These are phyloP conservation scores for Solenodon paradoxus DNA, from an alignment of 2,113 vertebrate species.

Conservation along the genomic window DNA sequence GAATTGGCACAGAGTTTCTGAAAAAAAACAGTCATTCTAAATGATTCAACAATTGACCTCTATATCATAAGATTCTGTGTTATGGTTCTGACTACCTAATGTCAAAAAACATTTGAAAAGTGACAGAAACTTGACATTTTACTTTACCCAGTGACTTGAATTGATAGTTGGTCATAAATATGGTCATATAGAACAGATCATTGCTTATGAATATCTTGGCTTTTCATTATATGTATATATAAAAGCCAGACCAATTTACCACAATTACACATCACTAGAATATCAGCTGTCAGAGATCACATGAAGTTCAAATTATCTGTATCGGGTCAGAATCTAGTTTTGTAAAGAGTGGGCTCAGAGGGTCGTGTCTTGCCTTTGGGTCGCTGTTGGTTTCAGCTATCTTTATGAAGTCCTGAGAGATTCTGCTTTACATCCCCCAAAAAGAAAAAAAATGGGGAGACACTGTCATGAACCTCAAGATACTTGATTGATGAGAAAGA, in stretches of 20 bases:
- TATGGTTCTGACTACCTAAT: not conserved
- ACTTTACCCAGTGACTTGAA: not conserved
- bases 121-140: not conserved
- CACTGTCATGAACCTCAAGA: not conserved
- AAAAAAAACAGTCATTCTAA: not conserved
- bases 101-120: conserved; percentile 1
- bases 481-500: not conserved
- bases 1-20: not conserved
- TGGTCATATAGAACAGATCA: not conserved
- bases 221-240: conserved; percentile 8
- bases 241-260: not conserved
- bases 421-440: not conserved
- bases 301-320: not conserved
- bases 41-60: not conserved
- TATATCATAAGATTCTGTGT: not conserved
- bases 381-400: not conserved
- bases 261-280: not conserved
- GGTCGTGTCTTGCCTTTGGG: not conserved
- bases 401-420: not conserved
- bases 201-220: not conserved
- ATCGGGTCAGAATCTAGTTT: not conserved
- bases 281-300: not conserved
- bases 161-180: not conserved
- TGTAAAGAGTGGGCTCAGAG: not conserved
- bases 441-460: not conserved